Evolutionary conservation across 92 coral and sea anemone genomes (phyloP), one percentile per base, ranked within the genome.

Genomic region (Actinostola sp.): DNA sequence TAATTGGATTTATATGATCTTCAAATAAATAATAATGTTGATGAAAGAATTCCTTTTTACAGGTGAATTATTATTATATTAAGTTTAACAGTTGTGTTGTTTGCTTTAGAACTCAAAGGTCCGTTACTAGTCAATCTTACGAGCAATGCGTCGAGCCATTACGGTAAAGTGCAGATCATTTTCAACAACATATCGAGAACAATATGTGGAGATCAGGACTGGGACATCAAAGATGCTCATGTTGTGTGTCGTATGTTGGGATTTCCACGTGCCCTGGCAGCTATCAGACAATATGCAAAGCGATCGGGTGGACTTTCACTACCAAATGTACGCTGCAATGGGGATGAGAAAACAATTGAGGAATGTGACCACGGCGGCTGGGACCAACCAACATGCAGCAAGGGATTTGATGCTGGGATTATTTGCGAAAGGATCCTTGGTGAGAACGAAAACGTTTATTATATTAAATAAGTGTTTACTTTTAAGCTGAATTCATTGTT

Each of bases 181-280:
- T 36, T 65, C 56, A 65, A 65, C 25, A 44, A 44, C 36, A 49
- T 28, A 30, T 26, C 52, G 5, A 28, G 71, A 17, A 65, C 71
- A 0, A 28, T 65, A 16, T 27, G 36, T 65, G 71, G 56, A 24
- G 71, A 65, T 17, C 26, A 53, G 25, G 38, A 65, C 33, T 65
- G 71, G 71, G 55, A 65, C 56, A 65, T 65, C 52, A 28, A 65
- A 0, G 71, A 42, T 65, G 71, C 71, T 24, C 35, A 65, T 28
- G 56, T 65, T 16, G 71, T 65, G 8, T 65, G 71, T 31, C 24
- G 55, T 42, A 44, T 23, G 71, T 42, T 65, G 25, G 9, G 20
- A 3, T 65, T 39, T 12, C 14, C 30, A 24, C 50, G 38, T 23
- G 71, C 71, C 38, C 7, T 65, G 35, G 71, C 71, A 65, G 71